Conservation (phyloP, 2,888 invertebrate species). For the Euplexia lucipara region DNA sequence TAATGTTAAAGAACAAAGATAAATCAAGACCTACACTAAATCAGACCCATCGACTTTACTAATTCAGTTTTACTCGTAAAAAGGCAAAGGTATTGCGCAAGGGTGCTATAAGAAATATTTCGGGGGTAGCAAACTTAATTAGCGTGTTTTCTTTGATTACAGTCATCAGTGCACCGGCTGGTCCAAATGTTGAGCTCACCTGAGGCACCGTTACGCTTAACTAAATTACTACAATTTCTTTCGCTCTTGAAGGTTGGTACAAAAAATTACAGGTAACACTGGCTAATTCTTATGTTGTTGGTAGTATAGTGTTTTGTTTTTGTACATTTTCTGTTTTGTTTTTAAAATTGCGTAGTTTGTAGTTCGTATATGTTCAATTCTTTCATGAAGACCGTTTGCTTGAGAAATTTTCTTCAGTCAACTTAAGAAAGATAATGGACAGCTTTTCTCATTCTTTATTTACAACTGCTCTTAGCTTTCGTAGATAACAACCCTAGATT, state of each 20-base stretch:
- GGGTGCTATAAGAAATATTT: slow-evolving; percentile 77
- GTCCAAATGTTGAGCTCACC: slow-evolving; percentile 83
- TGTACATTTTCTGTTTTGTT: slow-evolving; percentile 3
- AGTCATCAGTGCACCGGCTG: slow-evolving; percentile 89
- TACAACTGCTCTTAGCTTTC: too few relatives aligned
- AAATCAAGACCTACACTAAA: slow-evolving; percentile 18
- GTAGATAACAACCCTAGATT: too few relatives aligned
- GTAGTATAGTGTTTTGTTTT: slow-evolving; percentile 25
- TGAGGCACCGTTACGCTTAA: slow-evolving; percentile 80
- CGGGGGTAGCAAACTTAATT: slow-evolving; percentile 85
- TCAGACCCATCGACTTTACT: slow-evolving; percentile 40
- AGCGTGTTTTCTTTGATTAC: slow-evolving; percentile 90
- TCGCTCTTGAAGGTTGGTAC: slow-evolving; percentile 74
- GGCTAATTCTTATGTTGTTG: slow-evolving; percentile 54
- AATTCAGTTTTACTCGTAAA: slow-evolving; percentile 65
- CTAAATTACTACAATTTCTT: slow-evolving; percentile 86
- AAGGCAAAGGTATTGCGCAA: slow-evolving; percentile 58
- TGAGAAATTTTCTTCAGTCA: too few relatives aligned
- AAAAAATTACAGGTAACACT: slow-evolving; percentile 71
- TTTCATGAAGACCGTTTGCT: not conserved
- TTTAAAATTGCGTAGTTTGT: not conserved
- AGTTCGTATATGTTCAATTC: not conserved
- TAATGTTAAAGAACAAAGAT: not conserved
- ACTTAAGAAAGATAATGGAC: too few relatives aligned
- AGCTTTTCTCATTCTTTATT: too few relatives aligned